These are phyloP conservation scores for Naso thynnoides DNA, from an alignment of 2,797 vertebrate species.

Conservation along the genomic window DNA sequence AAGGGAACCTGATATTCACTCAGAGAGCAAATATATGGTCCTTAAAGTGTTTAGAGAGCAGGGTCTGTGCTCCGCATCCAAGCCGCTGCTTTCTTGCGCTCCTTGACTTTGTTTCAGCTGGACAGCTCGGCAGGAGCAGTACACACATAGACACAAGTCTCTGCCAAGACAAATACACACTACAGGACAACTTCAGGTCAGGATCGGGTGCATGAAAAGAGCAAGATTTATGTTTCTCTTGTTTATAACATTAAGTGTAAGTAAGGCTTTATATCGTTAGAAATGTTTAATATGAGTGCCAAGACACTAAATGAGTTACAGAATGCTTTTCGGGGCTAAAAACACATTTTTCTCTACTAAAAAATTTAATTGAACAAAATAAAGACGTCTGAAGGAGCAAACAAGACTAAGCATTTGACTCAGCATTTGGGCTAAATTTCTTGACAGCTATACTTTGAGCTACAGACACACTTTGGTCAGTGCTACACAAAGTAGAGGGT, in stretches of 20 bases:
- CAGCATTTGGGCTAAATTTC: constrained; percentile 1
- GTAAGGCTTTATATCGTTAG: neutral
- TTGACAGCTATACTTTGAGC: neutral
- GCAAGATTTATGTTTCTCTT: constrained; percentile 29
- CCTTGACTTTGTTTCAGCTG: constrained; percentile 65
- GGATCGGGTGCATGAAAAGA: constrained; percentile 18
- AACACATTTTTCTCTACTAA: neutral
- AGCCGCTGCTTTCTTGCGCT: constrained; percentile 53
- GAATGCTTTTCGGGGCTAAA: neutral
- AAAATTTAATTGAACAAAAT: neutral
- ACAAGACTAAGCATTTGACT: constrained; percentile 1
- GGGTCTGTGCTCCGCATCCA: constrained; percentile 63
- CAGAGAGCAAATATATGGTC: constrained; percentile 68
- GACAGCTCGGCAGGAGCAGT: constrained; percentile 57
- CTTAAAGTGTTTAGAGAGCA: constrained; percentile 66
- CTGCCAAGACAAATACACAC: constrained; percentile 61
- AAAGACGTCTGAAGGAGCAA: constrained; percentile 25
- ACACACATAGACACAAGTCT: constrained; percentile 43
- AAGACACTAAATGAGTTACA: constrained; percentile 11
- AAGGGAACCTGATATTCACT: constrained; percentile 73
- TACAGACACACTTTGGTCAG: constrained; percentile 21
- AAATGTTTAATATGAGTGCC: constrained; percentile 3
- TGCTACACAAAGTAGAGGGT: constrained; percentile 18
- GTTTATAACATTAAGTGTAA: constrained; percentile 19
- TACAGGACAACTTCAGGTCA: constrained; percentile 48